A percentile compares a stretch with the other conserved stretches of the same genome.
Evolutionary conservation across 2,113 vertebrate species (phyloP).

Genomic region (Tupaia chinensis): DNA sequence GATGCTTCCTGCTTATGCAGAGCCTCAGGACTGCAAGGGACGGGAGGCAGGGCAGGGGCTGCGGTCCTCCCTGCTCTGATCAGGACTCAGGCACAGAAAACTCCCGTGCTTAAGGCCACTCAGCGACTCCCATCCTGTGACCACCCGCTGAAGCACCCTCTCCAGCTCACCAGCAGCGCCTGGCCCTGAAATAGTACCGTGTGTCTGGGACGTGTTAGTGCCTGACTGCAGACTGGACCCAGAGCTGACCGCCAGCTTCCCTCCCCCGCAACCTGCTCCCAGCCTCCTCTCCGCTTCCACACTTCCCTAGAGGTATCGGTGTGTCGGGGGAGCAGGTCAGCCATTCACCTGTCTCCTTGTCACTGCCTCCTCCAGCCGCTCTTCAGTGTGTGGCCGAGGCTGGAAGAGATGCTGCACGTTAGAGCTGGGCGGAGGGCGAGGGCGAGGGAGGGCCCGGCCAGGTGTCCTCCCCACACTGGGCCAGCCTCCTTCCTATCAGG

Average conservation of each 20-base stretch:
- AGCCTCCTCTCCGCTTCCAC: not conserved
- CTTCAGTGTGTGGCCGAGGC: slow-evolving; percentile 80
- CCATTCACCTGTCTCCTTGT: slow-evolving; percentile 30
- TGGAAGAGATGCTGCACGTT: slow-evolving; percentile 59
- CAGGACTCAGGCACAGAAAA: not conserved
- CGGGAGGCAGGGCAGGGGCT: not conserved
- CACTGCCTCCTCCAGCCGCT: not conserved
- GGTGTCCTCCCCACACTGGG: rapidly evolving
- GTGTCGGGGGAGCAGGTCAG: not conserved
- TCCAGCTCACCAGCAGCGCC: rapidly evolving
- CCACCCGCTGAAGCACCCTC: rapidly evolving
- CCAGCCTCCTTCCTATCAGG: not conserved
- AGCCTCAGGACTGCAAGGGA: not conserved
- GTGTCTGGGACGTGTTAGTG: not conserved
- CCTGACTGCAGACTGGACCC: not conserved
- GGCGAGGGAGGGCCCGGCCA: rapidly evolving
- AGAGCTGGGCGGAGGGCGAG: not conserved
- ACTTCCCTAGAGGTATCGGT: not conserved
- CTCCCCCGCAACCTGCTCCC: not conserved
- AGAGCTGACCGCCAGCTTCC: not conserved
- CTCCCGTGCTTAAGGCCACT: not conserved
- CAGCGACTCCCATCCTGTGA: not conserved
- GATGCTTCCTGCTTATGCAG: not conserved
- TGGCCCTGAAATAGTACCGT: rapidly evolving
- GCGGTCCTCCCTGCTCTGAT: not conserved